phyloP scores from a whole-genome alignment of 2,888 invertebrate species.

The Hemaris fuciformis region DNA sequence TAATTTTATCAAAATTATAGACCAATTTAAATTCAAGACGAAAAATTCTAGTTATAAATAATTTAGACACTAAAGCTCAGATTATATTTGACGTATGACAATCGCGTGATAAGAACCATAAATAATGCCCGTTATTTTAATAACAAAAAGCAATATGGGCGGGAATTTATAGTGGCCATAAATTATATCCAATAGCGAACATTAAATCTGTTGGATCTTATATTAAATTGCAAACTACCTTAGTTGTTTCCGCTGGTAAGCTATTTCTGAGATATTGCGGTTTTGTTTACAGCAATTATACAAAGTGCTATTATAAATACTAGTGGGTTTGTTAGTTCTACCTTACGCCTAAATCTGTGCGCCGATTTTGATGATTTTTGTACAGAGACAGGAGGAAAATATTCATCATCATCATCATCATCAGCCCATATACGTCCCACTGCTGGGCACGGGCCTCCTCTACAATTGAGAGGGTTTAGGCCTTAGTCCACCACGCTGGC shows the following conservation, averaged over 20 bases:
- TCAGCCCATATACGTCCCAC: too few species aligned
- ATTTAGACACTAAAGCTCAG: neutral
- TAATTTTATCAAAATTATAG: too few species aligned
- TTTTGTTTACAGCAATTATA: neutral
- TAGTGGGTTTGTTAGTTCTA: neutral
- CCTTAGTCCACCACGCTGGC: too few species aligned
- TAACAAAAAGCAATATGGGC: slow-evolving; percentile 29
- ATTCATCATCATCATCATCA: too few species aligned
- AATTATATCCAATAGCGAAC: slow-evolving; percentile 62
- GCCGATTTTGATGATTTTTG: too few species aligned
- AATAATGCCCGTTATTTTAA: slow-evolving; percentile 8
- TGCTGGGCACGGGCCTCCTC: too few species aligned
- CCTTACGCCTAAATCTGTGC: too few species aligned
- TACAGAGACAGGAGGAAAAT: too few species aligned
- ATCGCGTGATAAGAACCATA: neutral
- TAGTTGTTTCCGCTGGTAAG: neutral
- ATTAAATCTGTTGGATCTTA: slow-evolving; percentile 44
- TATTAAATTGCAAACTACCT: slow-evolving; percentile 37
- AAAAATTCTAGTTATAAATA: neutral
- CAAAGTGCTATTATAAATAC: neutral
- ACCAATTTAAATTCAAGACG: too few species aligned
- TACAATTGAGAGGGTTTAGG: too few species aligned
- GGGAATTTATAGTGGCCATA: slow-evolving; percentile 51
- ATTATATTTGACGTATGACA: neutral
- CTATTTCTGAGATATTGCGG: neutral